Evolutionary conservation across 2,113 vertebrate species (phyloP).

Genomic region (Lathamus discolor): DNA sequence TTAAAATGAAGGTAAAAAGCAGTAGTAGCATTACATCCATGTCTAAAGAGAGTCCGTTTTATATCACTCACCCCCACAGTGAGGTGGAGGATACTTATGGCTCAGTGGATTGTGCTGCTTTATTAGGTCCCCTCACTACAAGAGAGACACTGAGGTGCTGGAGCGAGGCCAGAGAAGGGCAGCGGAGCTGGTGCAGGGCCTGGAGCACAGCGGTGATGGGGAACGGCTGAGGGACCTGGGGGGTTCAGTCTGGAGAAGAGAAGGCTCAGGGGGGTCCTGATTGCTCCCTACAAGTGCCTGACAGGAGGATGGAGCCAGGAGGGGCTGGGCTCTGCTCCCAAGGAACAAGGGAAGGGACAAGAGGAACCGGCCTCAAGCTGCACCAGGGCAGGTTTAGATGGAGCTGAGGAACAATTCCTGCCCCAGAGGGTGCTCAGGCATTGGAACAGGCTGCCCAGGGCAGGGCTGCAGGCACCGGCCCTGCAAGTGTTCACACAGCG

Average conservation of each 20-base stretch:
- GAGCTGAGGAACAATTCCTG: no score
- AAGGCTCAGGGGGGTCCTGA: no score
- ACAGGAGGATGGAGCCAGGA: no score
- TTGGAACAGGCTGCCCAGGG: no score
- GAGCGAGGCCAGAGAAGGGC: rapidly evolving
- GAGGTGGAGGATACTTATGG: rapidly evolving
- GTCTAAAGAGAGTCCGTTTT: neutral
- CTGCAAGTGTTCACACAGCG: rapidly evolving
- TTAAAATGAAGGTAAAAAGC: neutral
- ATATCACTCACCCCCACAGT: rapidly evolving
- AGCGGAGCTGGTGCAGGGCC: neutral
- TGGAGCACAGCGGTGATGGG: neutral
- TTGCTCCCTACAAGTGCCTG: rapidly evolving
- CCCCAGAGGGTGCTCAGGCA: no score
- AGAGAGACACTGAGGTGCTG: neutral
- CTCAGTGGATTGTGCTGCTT: neutral
- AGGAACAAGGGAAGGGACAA: no score
- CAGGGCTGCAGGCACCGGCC: no score
- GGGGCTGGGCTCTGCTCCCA: no score
- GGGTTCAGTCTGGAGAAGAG: no score
- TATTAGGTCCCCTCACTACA: neutral
- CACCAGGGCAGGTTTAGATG: no score
- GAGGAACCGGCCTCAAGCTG: no score
- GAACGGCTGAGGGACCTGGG: neutral
- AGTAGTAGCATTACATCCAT: neutral